These are phyloP conservation scores for Apotomis betuletana DNA, from an alignment of 2,888 invertebrate genomes.

Conservation along the genomic window DNA sequence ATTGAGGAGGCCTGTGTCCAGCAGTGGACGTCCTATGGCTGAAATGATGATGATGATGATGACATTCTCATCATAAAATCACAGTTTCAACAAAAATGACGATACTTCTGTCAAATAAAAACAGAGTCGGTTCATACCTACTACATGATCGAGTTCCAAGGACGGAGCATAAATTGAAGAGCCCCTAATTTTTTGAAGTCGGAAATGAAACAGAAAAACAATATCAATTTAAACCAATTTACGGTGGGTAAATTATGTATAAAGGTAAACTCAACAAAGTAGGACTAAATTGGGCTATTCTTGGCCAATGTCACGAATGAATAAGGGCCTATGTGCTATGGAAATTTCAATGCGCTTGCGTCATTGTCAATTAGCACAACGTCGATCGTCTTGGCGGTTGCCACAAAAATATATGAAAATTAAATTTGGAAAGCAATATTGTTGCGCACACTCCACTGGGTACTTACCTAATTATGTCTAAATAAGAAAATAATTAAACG, in stretches of 20 bases:
- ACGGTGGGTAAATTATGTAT: not conserved
- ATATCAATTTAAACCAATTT: not conserved
- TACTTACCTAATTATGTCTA: conserved; percentile 18
- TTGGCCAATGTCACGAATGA: not conserved
- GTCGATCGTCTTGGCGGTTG: conserved; percentile 1
- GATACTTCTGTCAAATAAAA: no score
- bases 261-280: conserved; percentile 8
- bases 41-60: no score
- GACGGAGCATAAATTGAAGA: no score
- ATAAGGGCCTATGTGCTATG: not conserved
- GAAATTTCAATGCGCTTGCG: not conserved
- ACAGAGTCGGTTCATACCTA: no score
- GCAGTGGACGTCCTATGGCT: no score
- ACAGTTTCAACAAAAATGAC: no score
- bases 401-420: conserved; percentile 20
- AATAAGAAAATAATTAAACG: conserved; percentile 32
- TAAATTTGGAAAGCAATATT: conserved; percentile 30
- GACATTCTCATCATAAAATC: no score
- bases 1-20: no score
- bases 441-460: conserved; percentile 19
- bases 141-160: no score
- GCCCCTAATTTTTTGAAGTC: no score
- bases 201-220: not conserved
- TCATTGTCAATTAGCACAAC: not conserved
- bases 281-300: conserved; percentile 1